phyloP scores from a whole-genome alignment of 2,113 vertebrate genomes.

The Melanocharis versteri region DNA sequence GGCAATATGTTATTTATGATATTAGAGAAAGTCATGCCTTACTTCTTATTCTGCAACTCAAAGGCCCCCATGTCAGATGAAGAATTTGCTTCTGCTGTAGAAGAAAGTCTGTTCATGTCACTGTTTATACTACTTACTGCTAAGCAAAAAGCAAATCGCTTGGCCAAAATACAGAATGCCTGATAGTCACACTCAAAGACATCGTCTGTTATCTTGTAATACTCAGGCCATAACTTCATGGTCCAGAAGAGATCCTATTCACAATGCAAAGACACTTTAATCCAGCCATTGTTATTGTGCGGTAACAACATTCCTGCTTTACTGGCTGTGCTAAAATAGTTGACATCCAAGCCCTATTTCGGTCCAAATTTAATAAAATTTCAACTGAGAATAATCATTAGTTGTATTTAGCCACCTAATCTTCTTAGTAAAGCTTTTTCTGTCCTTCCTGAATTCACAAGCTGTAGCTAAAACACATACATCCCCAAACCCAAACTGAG shows the following conservation, averaged over 20 bases:
- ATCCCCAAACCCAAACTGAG: not conserved
- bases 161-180: not conserved
- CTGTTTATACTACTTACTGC: not conserved
- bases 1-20: not conserved
- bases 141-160: not conserved
- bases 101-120: not conserved
- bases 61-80: not conserved
- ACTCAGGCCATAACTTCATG: not conserved
- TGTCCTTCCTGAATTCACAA: not conserved
- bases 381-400: not conserved
- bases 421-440: not conserved
- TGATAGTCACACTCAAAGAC: slow-evolving; percentile 4
- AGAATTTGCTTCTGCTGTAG: not conserved
- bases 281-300: not conserved
- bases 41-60: not conserved
- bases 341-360: not conserved
- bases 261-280: slow-evolving; percentile 20
- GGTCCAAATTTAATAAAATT: not conserved
- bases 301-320: not conserved
- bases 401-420: not conserved
- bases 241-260: slow-evolving; percentile 17
- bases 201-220: not conserved
- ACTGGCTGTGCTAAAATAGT: not conserved
- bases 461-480: not conserved
- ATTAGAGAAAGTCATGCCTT: not conserved